Conservation (phyloP, 2,888 invertebrate genomes). For the Stenodema calcarata region DNA sequence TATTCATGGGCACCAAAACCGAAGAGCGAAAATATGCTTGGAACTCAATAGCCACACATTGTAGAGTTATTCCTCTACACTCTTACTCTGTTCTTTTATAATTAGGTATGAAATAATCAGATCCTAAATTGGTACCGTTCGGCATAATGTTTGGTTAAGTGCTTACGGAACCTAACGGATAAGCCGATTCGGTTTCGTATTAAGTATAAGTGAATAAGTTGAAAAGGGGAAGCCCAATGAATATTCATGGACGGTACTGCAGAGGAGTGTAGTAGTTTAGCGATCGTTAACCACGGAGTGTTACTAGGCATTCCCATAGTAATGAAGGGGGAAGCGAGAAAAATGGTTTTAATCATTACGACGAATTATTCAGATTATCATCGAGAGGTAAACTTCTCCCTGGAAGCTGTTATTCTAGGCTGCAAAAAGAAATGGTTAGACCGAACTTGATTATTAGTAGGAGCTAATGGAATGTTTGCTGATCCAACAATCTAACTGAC, state of each 20-base stretch:
- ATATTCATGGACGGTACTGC: neutral
- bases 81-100: neutral
- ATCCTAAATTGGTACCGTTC: neutral
- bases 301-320: neutral
- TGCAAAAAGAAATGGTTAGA: too few relatives aligned
- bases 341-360: neutral
- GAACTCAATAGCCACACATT: neutral
- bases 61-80: neutral
- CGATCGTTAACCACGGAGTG: conserved; percentile 18
- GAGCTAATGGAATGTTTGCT: too few relatives aligned
- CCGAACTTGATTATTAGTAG: too few relatives aligned
- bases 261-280: conserved; percentile 1
- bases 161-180: neutral
- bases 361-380: neutral
- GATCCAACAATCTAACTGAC: too few relatives aligned
- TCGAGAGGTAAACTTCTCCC: neutral
- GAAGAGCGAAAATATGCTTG: neutral
- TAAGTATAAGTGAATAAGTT: neutral
- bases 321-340: neutral
- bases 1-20: neutral
- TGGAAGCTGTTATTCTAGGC: too few relatives aligned
- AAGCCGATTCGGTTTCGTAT: neutral
- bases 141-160: neutral
- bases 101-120: neutral
- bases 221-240: neutral